A percentile compares a stretch with the other conserved stretches of the same genome.
Evolutionary conservation across 1,140 invertebrate genomes (phyloP).

Genomic region (Brachystomella parvula): DNA sequence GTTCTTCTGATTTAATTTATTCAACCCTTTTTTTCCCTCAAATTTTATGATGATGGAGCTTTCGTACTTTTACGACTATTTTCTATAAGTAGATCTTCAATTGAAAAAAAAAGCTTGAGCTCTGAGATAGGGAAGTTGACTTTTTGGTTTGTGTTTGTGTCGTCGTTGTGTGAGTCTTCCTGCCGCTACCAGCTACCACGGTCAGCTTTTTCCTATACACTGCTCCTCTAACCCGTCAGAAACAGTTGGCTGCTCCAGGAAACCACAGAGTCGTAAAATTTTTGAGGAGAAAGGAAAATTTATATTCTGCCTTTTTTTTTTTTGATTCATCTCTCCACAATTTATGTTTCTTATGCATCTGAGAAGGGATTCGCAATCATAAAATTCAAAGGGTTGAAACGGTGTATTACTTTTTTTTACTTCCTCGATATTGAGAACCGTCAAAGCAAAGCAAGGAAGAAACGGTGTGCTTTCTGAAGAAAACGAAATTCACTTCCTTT

Average conservation of each 20-base stretch:
- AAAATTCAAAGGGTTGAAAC: slow-evolving; percentile 3
- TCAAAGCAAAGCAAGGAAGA: background rate
- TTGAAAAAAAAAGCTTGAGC: slow-evolving; percentile 1
- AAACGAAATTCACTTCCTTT: slow-evolving; percentile 6
- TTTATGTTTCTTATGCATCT: background rate
- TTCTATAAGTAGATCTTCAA: slow-evolving; percentile 1
- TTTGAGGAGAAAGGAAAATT: background rate
- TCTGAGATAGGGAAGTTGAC: too few relatives aligned
- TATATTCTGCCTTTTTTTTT: slow-evolving; percentile 4
- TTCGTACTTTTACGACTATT: background rate
- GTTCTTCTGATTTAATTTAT: slow-evolving; percentile 5
- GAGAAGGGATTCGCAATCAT: background rate
- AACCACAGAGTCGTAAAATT: slow-evolving; percentile 2
- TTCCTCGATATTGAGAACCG: background rate
- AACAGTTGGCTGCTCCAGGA: background rate
- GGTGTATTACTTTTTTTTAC: background rate
- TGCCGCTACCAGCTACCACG: background rate
- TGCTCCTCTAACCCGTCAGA: background rate
- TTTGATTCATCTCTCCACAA: slow-evolving; percentile 1
- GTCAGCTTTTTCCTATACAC: background rate
- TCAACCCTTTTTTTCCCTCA: slow-evolving; percentile 10
- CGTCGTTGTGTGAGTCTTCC: too few relatives aligned
- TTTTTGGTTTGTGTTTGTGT: too few relatives aligned
- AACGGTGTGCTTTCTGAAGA: background rate
- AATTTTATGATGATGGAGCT: slow-evolving; percentile 10